Conservation (phyloP, 2,888 invertebrate species). For the Athalia circularis region DNA sequence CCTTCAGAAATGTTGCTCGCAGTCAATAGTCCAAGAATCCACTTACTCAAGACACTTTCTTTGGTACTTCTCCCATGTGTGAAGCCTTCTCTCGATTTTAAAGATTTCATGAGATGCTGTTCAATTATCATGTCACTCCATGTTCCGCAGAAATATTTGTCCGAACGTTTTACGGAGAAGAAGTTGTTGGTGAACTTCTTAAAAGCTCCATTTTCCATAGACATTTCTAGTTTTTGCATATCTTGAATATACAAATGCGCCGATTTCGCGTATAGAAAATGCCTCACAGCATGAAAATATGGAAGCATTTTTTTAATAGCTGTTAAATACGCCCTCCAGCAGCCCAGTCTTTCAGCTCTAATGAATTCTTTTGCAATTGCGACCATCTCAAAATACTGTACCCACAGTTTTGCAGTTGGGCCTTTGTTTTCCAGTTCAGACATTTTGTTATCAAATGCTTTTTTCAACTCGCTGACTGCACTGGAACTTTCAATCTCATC, state of each 20-base stretch:
- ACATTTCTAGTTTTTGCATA: conserved; percentile 55
- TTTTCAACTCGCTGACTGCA: conserved; percentile 33
- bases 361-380: conserved; percentile 62
- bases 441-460: conserved; percentile 22
- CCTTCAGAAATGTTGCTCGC: conserved; percentile 52
- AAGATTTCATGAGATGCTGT: conserved; percentile 61
- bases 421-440: conserved; percentile 45
- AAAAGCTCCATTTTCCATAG: conserved; percentile 47
- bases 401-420: conserved; percentile 57
- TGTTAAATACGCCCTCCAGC: conserved; percentile 61
- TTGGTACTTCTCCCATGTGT: conserved; percentile 51
- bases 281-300: conserved; percentile 67
- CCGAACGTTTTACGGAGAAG: conserved; percentile 59
- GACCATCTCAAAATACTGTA: conserved; percentile 61
- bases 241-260: conserved; percentile 69
- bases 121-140: conserved; percentile 65
- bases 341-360: conserved; percentile 61
- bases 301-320: conserved; percentile 63
- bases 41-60: conserved; percentile 54
- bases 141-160: conserved; percentile 59
- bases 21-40: conserved; percentile 53
- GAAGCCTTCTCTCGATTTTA: conserved; percentile 61
- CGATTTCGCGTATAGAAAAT: conserved; percentile 67
- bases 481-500: conserved; percentile 22
- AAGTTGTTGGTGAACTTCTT: conserved; percentile 52